Evolutionary conservation across 64 coral and sea anemone species (phyloP), one percentile per base, ranked within the genome.

Genomic region (Exaiptasia diaphana): DNA sequence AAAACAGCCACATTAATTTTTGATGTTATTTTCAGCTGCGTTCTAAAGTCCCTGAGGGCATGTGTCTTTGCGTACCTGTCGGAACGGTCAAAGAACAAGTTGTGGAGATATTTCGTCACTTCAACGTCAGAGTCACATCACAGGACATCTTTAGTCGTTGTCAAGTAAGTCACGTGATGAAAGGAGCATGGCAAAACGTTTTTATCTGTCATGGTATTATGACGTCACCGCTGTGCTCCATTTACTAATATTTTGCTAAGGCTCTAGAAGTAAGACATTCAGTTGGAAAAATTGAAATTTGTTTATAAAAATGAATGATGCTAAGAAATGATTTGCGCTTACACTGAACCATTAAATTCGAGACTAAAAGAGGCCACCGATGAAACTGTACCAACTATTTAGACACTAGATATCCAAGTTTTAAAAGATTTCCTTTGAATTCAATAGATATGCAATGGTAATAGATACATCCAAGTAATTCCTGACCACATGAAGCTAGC

Each of bases 81-180:
- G 89, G 85, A 0, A 81, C 76, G 23, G 74, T 79, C 20, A 79
- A 83, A 39, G 72, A 97, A 57, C 94, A 97, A 80, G 85, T 97
- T 33, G 48, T 74, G 21, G 42, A 83, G 20, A 64, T 97, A 23
- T 67, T 88, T 61, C 91, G 67, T 42, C 79, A 97, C 43, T 97
- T 88, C 80, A 97, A 97, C n/a, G 89, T 97, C 9, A 77, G 71
- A 79, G 94, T 97, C 10, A 97, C 64, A 56, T 49, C 44, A 67
- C 27, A 69, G 46, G 94, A 97, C 59, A 91, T 97, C 28, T 97
- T 97, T 56, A 97, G 94, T 49, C 90, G 94, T 38, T 97, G 94
- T 29, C 94, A 97, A 89, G 94, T 97, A 22, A 36, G 77, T 25
- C 3, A 49, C 6, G 46, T 61, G 5, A 5, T 17, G 13, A 17